Evolutionary conservation across 2,888 invertebrate species (phyloP).

Genomic region (Drosophila crucigera): DNA sequence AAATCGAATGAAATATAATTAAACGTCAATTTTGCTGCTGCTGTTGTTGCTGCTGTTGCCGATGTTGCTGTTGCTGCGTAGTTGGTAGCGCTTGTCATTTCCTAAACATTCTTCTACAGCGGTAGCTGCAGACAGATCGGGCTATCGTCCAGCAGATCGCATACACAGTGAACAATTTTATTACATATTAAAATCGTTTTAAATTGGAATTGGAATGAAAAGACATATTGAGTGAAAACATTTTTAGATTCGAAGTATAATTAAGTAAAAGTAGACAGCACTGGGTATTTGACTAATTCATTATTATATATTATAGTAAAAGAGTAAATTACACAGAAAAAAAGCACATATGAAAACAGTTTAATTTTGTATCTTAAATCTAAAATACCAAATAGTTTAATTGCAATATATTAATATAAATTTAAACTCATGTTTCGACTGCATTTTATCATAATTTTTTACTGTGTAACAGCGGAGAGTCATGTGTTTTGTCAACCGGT

Average conservation of each 20-base stretch:
- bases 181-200: not conserved
- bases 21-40: slow-evolving; percentile 67
- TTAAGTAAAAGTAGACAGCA: not conserved
- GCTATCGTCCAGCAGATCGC: slow-evolving; percentile 72
- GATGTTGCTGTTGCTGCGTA: slow-evolving; percentile 49
- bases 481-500: slow-evolving; percentile 74
- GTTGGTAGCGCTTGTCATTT: slow-evolving; percentile 73
- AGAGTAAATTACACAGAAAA: not conserved
- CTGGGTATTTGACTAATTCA: not conserved
- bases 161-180: slow-evolving; percentile 36
- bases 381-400: rapidly evolving
- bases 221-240: not conserved
- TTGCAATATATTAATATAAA: not conserved
- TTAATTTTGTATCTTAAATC: not conserved
- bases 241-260: not conserved
- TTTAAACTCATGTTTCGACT: too few relatives aligned
- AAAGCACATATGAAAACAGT: not conserved
- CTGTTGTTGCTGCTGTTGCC: not conserved
- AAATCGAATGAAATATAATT: slow-evolving; percentile 80
- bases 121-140: slow-evolving; percentile 36
- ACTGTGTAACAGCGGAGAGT: slow-evolving; percentile 1
- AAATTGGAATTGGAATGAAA: not conserved
- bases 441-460: not conserved
- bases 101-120: slow-evolving; percentile 47
- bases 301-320: not conserved